Percentiles rank a stretch among this genome's conserved stretches.
Evolutionary conservation across 2,113 vertebrate species (phyloP).

Genomic region (Parotia lawesii): DNA sequence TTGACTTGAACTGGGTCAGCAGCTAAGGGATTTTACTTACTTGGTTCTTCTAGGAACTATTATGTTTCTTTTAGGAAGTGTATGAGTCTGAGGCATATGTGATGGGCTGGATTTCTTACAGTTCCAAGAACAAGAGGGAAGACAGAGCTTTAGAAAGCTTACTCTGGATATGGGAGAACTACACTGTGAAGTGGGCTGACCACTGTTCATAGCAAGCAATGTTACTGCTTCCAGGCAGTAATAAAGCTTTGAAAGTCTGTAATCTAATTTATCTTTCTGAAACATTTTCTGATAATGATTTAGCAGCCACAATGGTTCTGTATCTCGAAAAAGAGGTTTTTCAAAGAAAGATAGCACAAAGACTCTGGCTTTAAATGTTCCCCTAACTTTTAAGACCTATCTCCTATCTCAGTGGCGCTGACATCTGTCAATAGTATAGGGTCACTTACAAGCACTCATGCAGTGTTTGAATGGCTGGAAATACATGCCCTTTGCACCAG

Average conservation of each 20-base stretch:
- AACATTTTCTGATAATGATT: not conserved
- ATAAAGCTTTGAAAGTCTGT: not conserved
- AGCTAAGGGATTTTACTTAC: not conserved
- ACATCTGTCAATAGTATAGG: not conserved
- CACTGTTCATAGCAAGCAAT: not conserved
- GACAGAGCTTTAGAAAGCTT: not conserved
- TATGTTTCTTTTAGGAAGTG: not conserved
- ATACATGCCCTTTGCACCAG: slow-evolving; percentile 14
- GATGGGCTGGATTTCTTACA: not conserved
- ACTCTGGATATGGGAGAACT: not conserved
- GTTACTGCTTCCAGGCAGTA: not conserved
- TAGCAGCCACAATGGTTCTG: not conserved
- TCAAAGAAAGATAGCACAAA: not conserved
- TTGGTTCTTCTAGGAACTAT: not conserved
- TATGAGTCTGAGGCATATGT: not conserved
- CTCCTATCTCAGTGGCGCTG: not conserved
- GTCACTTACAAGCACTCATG: not conserved
- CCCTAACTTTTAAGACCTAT: not conserved
- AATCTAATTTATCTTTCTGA: not conserved
- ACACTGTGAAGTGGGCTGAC: not conserved
- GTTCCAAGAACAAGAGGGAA: not conserved
- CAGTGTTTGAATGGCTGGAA: not conserved
- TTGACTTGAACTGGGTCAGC: not conserved
- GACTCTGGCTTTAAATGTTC: not conserved
- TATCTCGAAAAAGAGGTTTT: not conserved